Evolutionary conservation across 2,113 vertebrate genomes (phyloP), one percentile per base, ranked within the genome.

Genomic region (Heterotilapia buettikoferi): DNA sequence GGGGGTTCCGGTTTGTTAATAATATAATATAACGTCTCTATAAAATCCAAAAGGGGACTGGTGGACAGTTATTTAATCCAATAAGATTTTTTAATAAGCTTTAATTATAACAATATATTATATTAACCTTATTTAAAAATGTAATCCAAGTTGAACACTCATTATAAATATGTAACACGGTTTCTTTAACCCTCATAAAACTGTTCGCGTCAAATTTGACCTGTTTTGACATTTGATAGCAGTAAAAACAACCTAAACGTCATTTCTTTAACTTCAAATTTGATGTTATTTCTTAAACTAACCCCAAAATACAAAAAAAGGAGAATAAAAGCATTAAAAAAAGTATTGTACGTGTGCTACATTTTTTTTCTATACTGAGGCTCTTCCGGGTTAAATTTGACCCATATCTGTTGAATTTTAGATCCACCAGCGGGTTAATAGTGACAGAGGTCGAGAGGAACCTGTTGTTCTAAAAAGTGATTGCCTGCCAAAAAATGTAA

Each of bases 131-230:
- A 36, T 45, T 45, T 45, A 16, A 73, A 45, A 16, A 71, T 26
- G 18, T 66, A 36, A 66, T n/a, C 9, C 18, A 73, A 26, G 7
- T 73, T 0, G 21, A 26, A 43, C 38, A 9, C 21, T 9, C 21
- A 3, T 66, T n/a, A 36, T 71, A 71, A 71, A 71, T 43, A 43
- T 45, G 38, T 26, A 71, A 43, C 38, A 43, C 38, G 0, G 66
- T 71, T 71, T 71, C 38, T 43, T 45, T 43, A 68, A 9, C 36
- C 1, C 12, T 2, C n/a, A 9, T 14, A 36, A 68, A 40, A 6
- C n/a, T 14, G 36, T 4, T 40, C n/a, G n/a, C 11, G n/a, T 71
- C 63, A 43, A 71, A 14, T 71, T 71, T 43, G 36, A 71, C 11
- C 63, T 40, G 3, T 2, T 71, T 71, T 71, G 36, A 14, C n/a